Base-by-base conservation (phyloP, 1,140 invertebrate genomes). In the Euschistus heros region DNA sequence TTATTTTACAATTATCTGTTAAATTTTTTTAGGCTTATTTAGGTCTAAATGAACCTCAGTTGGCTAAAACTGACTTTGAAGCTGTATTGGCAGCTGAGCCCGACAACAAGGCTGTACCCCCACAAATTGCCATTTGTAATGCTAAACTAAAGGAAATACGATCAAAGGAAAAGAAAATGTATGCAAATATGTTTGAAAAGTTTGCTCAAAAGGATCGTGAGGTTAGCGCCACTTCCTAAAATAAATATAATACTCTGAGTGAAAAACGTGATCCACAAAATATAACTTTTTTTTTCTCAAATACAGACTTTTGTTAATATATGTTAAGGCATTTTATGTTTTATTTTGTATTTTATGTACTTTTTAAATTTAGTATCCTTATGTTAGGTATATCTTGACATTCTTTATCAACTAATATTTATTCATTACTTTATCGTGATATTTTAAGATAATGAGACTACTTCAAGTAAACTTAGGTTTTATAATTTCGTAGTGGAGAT, bases 171-270 rank as follows among this genome's bases (percentile, higher is more conserved):
- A 95, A 93, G 78, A 86, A 89, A 71, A 80, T 92, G 14, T 99
- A 95, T 76, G 86, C 86, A 2, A 94, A 94, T 74, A 97, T 99
- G 91, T 98, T 99, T 74, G 85, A 89, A 68, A 91, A 89, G 76
- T 88, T 92, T 77, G 88, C 89, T 2, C 82, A 86, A 71, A 80
- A 83, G 74, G 89, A 92, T 30, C 22, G 42, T 63, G 26, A 63
- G 62, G 26, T 47, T 54, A 63, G 42, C 52, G 24, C 22, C 17
- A 15, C 10, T 57, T 26, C 18, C 24, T 57, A 57, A 57, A 26
- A 57, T 24, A 22, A 37, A 37, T 37, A 37, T 37, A 1, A 37
- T 37, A 13, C 13, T 37, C 6, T 10, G 33, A 37, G 33, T 37
- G 33, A 37, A 37, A 37, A 37, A 37, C 10, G 33, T 10, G 33